phyloP scores from a whole-genome alignment of 2,113 vertebrate species.

The Crypturellus undulatus region DNA sequence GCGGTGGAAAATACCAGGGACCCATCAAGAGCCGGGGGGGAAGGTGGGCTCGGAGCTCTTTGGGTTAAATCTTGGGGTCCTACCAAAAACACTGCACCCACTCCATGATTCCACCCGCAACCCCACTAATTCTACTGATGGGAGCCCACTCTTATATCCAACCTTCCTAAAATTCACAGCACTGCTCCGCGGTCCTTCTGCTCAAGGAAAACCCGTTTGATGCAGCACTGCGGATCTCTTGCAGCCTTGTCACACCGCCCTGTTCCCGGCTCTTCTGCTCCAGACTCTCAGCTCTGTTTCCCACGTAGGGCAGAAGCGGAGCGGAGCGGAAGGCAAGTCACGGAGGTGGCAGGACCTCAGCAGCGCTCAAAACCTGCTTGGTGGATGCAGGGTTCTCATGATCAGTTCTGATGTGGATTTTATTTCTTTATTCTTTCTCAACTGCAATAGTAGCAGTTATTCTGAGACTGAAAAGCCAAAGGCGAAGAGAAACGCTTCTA shows the following conservation, averaged over 20 bases:
- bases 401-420: not conserved
- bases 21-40: not conserved
- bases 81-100: not conserved
- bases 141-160: accelerated
- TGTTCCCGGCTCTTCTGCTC: not conserved
- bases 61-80: not conserved
- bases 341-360: accelerated
- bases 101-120: not conserved
- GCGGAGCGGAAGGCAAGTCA: not conserved
- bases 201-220: not conserved
- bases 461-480: not conserved
- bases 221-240: not conserved
- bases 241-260: not conserved
- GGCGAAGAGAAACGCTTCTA: not conserved
- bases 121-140: accelerated
- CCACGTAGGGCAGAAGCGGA: not conserved
- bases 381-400: not conserved
- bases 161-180: not conserved
- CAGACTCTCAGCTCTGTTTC: not conserved
- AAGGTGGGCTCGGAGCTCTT: not conserved
- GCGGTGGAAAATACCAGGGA: accelerated
- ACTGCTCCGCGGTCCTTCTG: not conserved
- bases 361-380: not conserved
- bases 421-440: not conserved
- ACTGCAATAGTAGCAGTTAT: not conserved